Percentiles rank a stretch among this genome's conserved stretches.
Conservation (phyloP, 2,113 vertebrate genomes). For the Felis chaus region DNA sequence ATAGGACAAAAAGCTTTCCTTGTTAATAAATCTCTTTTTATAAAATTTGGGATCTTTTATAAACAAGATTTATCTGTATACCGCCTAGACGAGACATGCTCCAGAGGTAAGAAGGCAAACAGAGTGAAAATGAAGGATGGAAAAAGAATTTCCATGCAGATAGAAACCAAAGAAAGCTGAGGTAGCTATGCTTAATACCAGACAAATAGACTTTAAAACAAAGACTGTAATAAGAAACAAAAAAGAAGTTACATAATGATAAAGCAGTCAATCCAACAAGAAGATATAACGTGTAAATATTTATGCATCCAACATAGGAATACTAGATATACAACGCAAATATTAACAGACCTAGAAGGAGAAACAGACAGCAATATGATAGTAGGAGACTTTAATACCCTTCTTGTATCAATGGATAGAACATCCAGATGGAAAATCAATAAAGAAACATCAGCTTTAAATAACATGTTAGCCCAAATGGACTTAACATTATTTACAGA, state of each 20-base stretch:
- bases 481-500: not conserved
- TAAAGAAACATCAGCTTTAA: not conserved
- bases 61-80: not conserved
- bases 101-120: not conserved
- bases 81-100: not conserved
- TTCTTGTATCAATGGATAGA: not conserved
- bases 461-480: not conserved
- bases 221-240: not conserved
- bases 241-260: not conserved
- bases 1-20: not conserved
- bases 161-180: not conserved
- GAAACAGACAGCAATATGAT: not conserved
- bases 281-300: not conserved
- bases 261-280: not conserved
- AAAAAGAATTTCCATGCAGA: not conserved
- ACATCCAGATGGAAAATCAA: not conserved
- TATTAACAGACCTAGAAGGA: not conserved
- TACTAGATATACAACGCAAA: not conserved
- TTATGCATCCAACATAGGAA: not conserved
- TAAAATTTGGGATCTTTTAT: not conserved
- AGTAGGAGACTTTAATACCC: not conserved
- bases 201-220: not conserved
- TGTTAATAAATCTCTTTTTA: not conserved
- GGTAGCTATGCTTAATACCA: not conserved
- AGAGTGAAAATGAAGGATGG: not conserved